Evolutionary conservation across 2,888 invertebrate species (phyloP), one percentile per base, ranked within the genome.

Genomic region (Andrena bicolor): DNA sequence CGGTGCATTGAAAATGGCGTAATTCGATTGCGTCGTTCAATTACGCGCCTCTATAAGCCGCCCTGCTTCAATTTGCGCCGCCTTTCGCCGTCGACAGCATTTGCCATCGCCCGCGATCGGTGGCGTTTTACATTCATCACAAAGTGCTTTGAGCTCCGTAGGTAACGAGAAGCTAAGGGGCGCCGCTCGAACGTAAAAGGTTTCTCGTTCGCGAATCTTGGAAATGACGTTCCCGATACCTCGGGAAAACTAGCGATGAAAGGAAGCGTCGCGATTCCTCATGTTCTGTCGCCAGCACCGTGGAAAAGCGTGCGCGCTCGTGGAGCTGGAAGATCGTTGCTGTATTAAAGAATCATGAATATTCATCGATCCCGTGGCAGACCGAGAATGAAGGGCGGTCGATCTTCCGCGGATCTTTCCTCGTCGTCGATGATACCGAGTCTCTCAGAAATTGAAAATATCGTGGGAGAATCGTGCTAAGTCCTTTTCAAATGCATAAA

Each of bases 311-410:
- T 48, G 49, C 30, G 16, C 26, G 30, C 28, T 56, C 56, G 26
- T 41, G 23, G 72, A 30, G 51, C 56, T 53, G 56, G 75, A 84
- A 77, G 83, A 81, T 82, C 76, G 79, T 65, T 53, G 74, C 28
- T 85, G 81, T 80, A 84, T 86, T 86, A 83, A 85, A 75, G 70
- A 64, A 32, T 69, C 80, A 84, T 89, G 88, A 89, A 89, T 89
- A 89, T 89, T 89, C 89, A 89, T 81, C 53, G 20, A 13, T 23
- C 16, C 7, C 4, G 26, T 28, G 20, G 13, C 23, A 32, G 20
- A 49, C 61, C 13, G 60, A 23, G 49, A 20, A 53, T 49, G 23
- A 48, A 76, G 48, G 16, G 10, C 51, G 35, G 16, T 20, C 64
- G 51, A 60, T 70, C n/a, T 20, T 10, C 0, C 7, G 6, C 10